Percentiles rank a stretch among this genome's conserved stretches.
Evolutionary conservation across 2,113 vertebrate genomes (phyloP).

Genomic region (Paraplagusia blochii): DNA sequence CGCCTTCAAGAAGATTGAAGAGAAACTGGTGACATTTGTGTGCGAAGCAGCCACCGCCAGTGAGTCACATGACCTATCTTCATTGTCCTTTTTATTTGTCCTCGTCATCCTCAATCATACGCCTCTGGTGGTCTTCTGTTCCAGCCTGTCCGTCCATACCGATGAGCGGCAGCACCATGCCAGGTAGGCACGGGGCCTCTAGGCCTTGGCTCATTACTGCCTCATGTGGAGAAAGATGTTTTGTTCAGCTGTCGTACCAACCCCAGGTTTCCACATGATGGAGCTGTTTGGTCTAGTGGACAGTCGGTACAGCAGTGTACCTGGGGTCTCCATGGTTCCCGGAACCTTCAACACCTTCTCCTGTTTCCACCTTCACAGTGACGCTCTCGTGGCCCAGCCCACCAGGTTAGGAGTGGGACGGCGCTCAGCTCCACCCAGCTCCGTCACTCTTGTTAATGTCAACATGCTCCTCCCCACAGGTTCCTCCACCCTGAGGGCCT

Average conservation of each 20-base stretch:
- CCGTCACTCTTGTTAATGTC: neutral
- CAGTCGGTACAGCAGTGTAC: slow-evolving; percentile 82
- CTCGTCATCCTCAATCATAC: neutral
- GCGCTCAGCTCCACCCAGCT: too few species aligned
- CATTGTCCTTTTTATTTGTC: too few species aligned
- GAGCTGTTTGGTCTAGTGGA: slow-evolving; percentile 93
- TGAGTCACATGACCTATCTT: slow-evolving; percentile 64
- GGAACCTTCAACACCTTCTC: slow-evolving; percentile 94
- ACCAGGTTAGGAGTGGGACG: slow-evolving; percentile 80
- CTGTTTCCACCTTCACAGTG: slow-evolving; percentile 85
- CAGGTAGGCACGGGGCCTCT: slow-evolving; percentile 75
- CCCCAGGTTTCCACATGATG: slow-evolving; percentile 96
- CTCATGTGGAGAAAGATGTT: too few species aligned
- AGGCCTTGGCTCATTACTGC: neutral
- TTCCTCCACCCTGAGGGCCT: slow-evolving; percentile 92
- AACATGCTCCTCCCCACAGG: slow-evolving; percentile 59
- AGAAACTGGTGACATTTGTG: slow-evolving; percentile 95
- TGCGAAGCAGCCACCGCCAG: slow-evolving; percentile 96
- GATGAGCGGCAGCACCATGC: slow-evolving; percentile 84
- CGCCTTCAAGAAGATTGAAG: slow-evolving; percentile 94
- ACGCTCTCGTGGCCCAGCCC: slow-evolving; percentile 88
- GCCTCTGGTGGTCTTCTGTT: neutral
- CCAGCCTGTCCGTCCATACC: slow-evolving; percentile 87
- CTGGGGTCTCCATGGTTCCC: slow-evolving; percentile 93
- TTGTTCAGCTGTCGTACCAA: neutral